Evolutionary conservation across 2,888 invertebrate genomes (phyloP).

Genomic region (Callosobruchus maculatus): DNA sequence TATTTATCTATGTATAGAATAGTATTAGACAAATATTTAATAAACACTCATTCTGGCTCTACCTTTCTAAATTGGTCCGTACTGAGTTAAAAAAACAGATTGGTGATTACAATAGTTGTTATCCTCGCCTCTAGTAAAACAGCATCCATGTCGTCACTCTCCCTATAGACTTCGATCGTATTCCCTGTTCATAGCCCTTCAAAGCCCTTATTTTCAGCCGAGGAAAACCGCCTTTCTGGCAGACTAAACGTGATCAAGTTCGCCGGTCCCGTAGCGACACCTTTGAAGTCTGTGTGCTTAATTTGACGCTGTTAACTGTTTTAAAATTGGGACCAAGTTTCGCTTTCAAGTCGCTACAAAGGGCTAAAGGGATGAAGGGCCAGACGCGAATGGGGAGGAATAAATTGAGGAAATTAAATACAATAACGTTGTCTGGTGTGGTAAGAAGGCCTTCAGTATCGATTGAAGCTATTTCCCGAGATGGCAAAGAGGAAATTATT

Average conservation of each 20-base stretch:
- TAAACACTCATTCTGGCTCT: too few species aligned
- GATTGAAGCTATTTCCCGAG: too few species aligned
- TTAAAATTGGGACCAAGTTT: constrained; percentile 35
- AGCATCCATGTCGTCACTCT: neutral
- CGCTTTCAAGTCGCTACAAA: constrained; percentile 21
- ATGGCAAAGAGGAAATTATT: too few species aligned
- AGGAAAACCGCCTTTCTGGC: constrained; percentile 31
- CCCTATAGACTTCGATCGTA: neutral
- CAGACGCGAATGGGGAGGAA: constrained; percentile 13
- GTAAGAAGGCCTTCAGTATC: too few species aligned
- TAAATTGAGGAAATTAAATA: constrained; percentile 23
- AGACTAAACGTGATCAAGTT: constrained; percentile 33
- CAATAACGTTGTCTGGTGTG: constrained; percentile 12
- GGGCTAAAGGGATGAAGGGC: neutral
- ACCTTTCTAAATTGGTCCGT: too few species aligned
- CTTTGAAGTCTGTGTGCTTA: constrained; percentile 46
- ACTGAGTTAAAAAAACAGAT: too few species aligned
- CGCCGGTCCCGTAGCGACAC: constrained; percentile 22
- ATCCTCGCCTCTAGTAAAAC: too few species aligned
- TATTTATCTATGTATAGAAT: too few species aligned
- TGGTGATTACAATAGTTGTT: too few species aligned
- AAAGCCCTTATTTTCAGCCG: neutral
- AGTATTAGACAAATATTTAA: too few species aligned
- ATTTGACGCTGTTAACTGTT: constrained; percentile 45
- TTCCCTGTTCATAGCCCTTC: neutral